Percentiles rank a stretch among this genome's conserved stretches.
These are phyloP conservation scores for Chaenodraco wilsoni DNA, from an alignment of 2,797 vertebrate species.

Conservation along the genomic window DNA sequence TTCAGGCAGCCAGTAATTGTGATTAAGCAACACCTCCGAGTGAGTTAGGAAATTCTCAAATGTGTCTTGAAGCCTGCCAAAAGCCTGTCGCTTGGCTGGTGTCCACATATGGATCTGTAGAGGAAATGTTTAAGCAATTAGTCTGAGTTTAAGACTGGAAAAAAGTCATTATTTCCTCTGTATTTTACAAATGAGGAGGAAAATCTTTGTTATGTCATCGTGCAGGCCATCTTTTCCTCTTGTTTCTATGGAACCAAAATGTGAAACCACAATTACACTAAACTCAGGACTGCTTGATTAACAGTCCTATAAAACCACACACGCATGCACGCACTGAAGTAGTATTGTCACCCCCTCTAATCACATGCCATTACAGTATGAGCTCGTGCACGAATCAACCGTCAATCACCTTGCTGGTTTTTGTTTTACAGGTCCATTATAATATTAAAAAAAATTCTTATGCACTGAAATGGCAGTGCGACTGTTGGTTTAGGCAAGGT, in stretches of 20 bases:
- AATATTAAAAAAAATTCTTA: conserved; percentile 60
- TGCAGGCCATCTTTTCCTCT: conserved; percentile 51
- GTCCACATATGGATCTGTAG: conserved; percentile 52
- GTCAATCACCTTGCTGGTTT: conserved; percentile 73
- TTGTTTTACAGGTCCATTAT: conserved; percentile 65
- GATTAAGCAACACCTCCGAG: conserved; percentile 62
- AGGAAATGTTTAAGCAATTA: conserved; percentile 76
- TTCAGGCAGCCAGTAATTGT: conserved; percentile 32
- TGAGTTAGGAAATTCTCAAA: conserved; percentile 61
- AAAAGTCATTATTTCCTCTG: conserved; percentile 51
- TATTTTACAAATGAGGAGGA: conserved; percentile 49
- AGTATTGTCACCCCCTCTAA: conserved; percentile 53
- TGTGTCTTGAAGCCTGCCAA: conserved; percentile 37
- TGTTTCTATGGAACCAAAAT: conserved; percentile 56
- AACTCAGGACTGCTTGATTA: conserved; percentile 57
- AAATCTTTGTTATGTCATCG: conserved; percentile 69
- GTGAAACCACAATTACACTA: conserved; percentile 56
- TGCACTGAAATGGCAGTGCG: conserved; percentile 62
- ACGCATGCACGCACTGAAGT: conserved; percentile 38
- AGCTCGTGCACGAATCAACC: conserved; percentile 35
- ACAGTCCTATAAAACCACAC: conserved; percentile 31
- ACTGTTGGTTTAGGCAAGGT: conserved; percentile 71
- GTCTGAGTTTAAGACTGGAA: conserved; percentile 60
- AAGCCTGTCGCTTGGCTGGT: conserved; percentile 43
- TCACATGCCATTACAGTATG: conserved; percentile 51